phyloP scores from a whole-genome alignment of 2,888 invertebrate species.

The Drosophila phalerata region DNA sequence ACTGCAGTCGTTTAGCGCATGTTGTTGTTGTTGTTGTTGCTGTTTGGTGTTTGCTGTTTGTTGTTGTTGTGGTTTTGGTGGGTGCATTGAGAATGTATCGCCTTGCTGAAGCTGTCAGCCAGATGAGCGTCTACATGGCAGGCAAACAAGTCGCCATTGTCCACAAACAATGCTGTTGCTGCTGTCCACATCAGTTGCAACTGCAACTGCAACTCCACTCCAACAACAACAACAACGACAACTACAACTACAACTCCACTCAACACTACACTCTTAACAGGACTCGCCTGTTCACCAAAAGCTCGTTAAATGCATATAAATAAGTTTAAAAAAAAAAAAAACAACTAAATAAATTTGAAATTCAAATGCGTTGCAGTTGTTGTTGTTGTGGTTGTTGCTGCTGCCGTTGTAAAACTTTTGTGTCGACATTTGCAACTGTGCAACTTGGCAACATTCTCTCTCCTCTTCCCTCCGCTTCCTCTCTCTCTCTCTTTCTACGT shows the following conservation, averaged over 20 bases:
- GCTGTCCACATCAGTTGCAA: conserved; percentile 29
- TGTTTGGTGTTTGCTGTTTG: conserved; percentile 5
- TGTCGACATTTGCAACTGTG: conserved; percentile 65
- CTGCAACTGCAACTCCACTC: conserved; percentile 3
- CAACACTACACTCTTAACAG: conserved; percentile 12
- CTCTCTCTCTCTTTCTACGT: background rate
- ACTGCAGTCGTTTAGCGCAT: conserved; percentile 37
- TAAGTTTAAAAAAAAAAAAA: background rate
- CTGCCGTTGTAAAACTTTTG: conserved; percentile 44
- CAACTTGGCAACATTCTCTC: conserved; percentile 37
- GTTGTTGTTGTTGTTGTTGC: conserved; percentile 7
- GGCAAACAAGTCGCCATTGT: conserved; percentile 56
- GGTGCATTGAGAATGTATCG: conserved; percentile 67
- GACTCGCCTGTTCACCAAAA: conserved; percentile 58
- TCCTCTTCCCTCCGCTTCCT: background rate
- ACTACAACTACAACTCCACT: conserved; percentile 22
- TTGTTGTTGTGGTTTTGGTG: conserved; percentile 43
- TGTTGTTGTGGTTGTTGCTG: conserved; percentile 37
- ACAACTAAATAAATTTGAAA: conserved; percentile 60
- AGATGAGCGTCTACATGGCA: conserved; percentile 78
- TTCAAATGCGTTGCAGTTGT: conserved; percentile 70
- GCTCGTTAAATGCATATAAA: conserved; percentile 62
- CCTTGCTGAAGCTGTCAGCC: conserved; percentile 70
- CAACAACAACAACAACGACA: conserved; percentile 16
- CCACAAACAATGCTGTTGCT: conserved; percentile 15